Base-by-base conservation (phyloP, 1,140 invertebrate genomes). In the Nilaparvata lugens region DNA sequence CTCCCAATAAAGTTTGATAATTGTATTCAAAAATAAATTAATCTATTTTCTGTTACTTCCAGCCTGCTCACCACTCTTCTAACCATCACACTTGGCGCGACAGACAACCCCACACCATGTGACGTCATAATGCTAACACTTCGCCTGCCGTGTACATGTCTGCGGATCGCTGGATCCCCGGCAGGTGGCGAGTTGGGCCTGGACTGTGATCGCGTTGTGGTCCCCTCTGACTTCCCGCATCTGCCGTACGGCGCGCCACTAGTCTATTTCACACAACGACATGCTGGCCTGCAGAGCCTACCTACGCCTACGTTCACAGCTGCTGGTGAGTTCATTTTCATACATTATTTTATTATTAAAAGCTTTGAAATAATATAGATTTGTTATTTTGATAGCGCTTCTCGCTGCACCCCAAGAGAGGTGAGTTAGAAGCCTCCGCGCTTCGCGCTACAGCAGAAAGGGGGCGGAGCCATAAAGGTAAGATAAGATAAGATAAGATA, bases 161-260 rank as follows among this genome's bases (percentile, higher is more conserved):
- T 52, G 9, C 51, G 60, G 16, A 43, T 66, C 5, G 6, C n/a
- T 42, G n/a, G n/a, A 0, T 48, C 45, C 7, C 52, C 38, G 13
- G 23, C 43, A 14, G 56, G 58, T 9, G 61, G 52, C 4, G 63
- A 66, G n/a, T 19, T 68, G 13, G 61, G 60, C 45, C 80, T 93
- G 75, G 83, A 94, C 70, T 94, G 92, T 71, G 89, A 94, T 73
- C 74, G 80, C 18, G 82, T 91, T 13, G 85, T 90, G n/a, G 91
- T 93, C 63, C 77, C 83, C 18, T 80, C 82, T 13, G 89, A 92
- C 65, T 83, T 85, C 48, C 81, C 88, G 0, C 73, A 83, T 1
- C 73, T 87, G 42, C 85, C 91, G 0, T 84, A 83, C 66, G 84
- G 84, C 14, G 84, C 85, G 13, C 85, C 87, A 7, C 83, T 93